phyloP scores from a whole-genome alignment of 2,797 vertebrate species.

The Petrocephalus sullivani region DNA sequence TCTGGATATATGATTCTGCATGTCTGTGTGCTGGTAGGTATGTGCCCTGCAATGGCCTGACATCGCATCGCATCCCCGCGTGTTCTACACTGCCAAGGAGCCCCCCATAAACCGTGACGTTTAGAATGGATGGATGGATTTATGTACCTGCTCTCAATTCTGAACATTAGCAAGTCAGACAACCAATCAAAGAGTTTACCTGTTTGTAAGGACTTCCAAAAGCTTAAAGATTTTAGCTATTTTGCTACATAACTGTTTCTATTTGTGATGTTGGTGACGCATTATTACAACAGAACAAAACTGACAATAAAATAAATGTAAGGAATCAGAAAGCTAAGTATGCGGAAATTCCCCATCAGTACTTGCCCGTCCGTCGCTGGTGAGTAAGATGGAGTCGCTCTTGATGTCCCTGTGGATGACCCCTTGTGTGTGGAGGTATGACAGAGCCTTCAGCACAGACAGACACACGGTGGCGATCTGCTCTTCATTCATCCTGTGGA shows the following conservation, averaged over 20 bases:
- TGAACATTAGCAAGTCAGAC: background rate
- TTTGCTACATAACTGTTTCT: background rate
- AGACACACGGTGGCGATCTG: conserved; percentile 95
- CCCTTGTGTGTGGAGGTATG: conserved; percentile 92
- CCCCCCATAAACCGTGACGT: background rate
- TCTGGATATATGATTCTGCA: too few relatives aligned
- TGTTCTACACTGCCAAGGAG: background rate
- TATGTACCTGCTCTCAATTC: background rate
- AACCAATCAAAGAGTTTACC: background rate
- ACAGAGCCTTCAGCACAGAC: conserved; percentile 87
- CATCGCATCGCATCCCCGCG: background rate
- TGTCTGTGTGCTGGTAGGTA: background rate
- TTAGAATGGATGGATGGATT: background rate
- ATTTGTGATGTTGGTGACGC: background rate
- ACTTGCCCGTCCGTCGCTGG: conserved; percentile 88
- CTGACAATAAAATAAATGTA: background rate
- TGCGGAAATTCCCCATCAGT: background rate
- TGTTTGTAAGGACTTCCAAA: background rate
- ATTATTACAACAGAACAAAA: background rate
- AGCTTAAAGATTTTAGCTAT: background rate
- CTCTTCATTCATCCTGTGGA: conserved; percentile 93
- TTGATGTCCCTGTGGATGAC: conserved; percentile 98
- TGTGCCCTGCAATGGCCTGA: background rate
- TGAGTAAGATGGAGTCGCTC: conserved; percentile 96
- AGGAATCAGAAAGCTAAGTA: background rate